Evolutionary conservation across 1,140 invertebrate genomes (phyloP), one percentile per base, ranked within the genome.

Genomic region (Pseudomyrmex pallidus): DNA sequence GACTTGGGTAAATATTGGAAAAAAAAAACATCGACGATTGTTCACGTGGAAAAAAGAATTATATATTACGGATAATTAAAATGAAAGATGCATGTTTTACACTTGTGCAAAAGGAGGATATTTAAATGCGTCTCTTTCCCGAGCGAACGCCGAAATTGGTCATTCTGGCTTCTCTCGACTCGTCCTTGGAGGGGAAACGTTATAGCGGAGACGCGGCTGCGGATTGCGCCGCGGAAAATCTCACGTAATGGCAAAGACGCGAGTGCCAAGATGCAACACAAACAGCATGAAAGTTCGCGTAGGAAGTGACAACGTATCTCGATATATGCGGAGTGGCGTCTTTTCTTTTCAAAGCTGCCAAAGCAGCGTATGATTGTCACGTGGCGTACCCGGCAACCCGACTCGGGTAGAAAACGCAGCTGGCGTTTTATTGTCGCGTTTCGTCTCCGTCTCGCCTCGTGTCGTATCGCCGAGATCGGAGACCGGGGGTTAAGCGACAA

Each of bases 401-500:
- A 35, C 35, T 35, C 35, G 35, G 35, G 5, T 35, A 35, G 84
- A 74, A 89, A 91, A 85, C 68, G 87, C 76, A 91, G 90, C 86
- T 88, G 86, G 84, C 87, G 86, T 84, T 12, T 88, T 82, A 91
- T 92, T 89, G 85, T 82, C 67, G 66, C 62, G 72, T 83, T 54
- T 48, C 35, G 52, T 25, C 64, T 70, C 5, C 20, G 35, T 35
- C 35, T 35, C 35, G 35, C 35, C 35, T 35, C 5, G 35, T 7
- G 7, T 35, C 35, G 5, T 35, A 35, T 35, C 35, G 35, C 35
- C 7, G 5, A 35, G 35, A 35, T 35, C 13, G 13, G 48, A 77
- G 80, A 83, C 72, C 63, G 83, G 66, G 89, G 90, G 92, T 91
- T 89, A 92, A 92, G 68, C 85, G 74, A 87, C 90, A 92, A 91